phyloP scores from a whole-genome alignment of 2,113 vertebrate genomes.

The Choloepus hoffmanni region DNA sequence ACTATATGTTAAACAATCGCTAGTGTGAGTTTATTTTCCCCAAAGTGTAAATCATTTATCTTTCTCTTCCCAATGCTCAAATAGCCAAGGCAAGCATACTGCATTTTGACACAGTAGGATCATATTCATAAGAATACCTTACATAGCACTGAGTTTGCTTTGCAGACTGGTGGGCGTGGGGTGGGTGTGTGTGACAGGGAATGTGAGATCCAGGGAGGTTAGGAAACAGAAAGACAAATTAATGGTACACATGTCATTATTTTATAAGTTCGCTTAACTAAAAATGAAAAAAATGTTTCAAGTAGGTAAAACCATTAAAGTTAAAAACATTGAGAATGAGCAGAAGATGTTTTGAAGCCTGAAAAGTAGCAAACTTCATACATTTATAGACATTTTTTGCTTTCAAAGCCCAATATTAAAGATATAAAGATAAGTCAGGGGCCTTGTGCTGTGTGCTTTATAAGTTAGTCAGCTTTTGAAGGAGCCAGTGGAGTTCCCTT shows the following conservation, averaged over 20 bases:
- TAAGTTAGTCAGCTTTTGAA: background rate
- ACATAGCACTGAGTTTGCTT: background rate
- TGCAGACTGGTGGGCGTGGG: background rate
- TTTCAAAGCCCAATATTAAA: constrained; percentile 32
- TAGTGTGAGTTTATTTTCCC: constrained; percentile 19
- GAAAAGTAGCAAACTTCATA: background rate
- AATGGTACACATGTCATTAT: background rate
- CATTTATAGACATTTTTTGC: constrained; percentile 8
- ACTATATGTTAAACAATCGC: background rate
- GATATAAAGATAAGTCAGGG: background rate
- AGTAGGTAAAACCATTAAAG: background rate
- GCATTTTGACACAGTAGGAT: constrained; percentile 3
- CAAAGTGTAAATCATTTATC: background rate
- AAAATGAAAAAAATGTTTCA: background rate
- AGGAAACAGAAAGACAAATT: constrained; percentile 3
- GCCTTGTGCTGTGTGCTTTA: background rate
- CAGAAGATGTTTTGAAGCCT: background rate
- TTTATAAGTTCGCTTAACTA: constrained; percentile 12
- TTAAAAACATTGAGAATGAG: background rate
- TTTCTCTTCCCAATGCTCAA: constrained; percentile 5
- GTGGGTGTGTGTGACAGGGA: background rate
- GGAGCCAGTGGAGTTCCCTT: background rate
- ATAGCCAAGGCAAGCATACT: background rate
- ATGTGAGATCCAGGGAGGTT: background rate
- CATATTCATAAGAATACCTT: background rate